Base-by-base conservation (phyloP, 2,888 invertebrate genomes). In the Augiades crinisus region DNA sequence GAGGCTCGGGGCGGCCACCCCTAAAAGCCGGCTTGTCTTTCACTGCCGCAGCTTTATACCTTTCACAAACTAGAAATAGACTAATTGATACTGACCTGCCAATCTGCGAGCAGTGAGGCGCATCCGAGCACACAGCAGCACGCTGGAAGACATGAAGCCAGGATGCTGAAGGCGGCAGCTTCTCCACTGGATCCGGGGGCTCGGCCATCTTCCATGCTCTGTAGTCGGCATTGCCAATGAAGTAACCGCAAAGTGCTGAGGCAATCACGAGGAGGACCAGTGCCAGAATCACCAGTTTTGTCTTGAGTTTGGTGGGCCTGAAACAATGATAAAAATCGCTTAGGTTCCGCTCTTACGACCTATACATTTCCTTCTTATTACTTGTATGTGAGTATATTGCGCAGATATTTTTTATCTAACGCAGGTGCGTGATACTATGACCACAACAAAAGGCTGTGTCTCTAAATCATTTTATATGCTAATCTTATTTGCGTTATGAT, bases 41-140 rank as follows among this genome's bases (percentile, higher is more conserved):
- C n/a, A n/a, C n/a, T n/a, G n/a, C n/a, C n/a, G n/a, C n/a, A n/a
- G n/a, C n/a, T n/a, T n/a, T n/a, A n/a, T n/a, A n/a, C n/a, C n/a
- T n/a, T n/a, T n/a, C n/a, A n/a, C n/a, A n/a, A n/a, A n/a, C n/a
- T n/a, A n/a, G n/a, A n/a, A n/a, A n/a, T n/a, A n/a, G n/a, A n/a
- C n/a, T n/a, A n/a, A n/a, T n/a, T n/a, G n/a, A n/a, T n/a, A 33
- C 91, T 80, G 83, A 96, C 96, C 91, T 94, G 75, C 96, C 96
- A 61, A 96, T 92, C 57, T 90, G 76, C 2, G 96, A 95, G 77
- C 96, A 97, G 3, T 91, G 91, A 2, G 91, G 90, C 3, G 93
- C 93, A 72, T 97, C 97, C 0, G 95, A 93, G 69, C 95, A 95
- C 12, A 97, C 94, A 0, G 95, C 96, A 0, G 93, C 94, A 38